phyloP scores from a whole-genome alignment of 2,888 invertebrate genomes.

The Pseudococcus viburni region DNA sequence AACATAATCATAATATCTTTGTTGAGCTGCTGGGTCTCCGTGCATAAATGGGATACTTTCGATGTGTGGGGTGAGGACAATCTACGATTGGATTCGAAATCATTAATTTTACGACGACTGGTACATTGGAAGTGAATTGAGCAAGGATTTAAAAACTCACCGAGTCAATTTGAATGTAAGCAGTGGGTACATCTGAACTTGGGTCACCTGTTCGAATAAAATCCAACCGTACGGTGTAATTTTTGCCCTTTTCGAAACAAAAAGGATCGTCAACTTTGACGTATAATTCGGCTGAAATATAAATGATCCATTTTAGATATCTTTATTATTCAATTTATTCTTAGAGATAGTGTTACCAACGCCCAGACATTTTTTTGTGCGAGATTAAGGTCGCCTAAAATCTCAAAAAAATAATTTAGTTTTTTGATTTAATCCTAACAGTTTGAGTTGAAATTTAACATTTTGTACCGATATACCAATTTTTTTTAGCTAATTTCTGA shows the following conservation, averaged over 20 bases:
- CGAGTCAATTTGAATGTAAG: slow-evolving; percentile 94
- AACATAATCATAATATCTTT: slow-evolving; percentile 82
- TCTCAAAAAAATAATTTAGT: too few species aligned
- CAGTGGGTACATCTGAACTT: slow-evolving; percentile 81
- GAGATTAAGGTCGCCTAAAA: too few species aligned
- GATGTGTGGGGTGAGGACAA: slow-evolving; percentile 86
- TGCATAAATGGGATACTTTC: slow-evolving; percentile 85
- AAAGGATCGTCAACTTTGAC: slow-evolving; percentile 82
- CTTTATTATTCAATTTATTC: too few species aligned
- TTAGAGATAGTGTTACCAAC: too few species aligned
- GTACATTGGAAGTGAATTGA: not conserved
- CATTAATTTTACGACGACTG: not conserved
- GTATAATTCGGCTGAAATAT: slow-evolving; percentile 76
- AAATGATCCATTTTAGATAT: not conserved
- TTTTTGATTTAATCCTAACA: too few species aligned
- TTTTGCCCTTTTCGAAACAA: slow-evolving; percentile 90
- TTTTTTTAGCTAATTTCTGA: too few species aligned
- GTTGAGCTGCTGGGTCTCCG: slow-evolving; percentile 76
- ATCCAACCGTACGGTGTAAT: slow-evolving; percentile 87
- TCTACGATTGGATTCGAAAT: slow-evolving; percentile 72
- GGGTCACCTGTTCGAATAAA: slow-evolving; percentile 79
- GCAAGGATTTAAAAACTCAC: slow-evolving; percentile 72
- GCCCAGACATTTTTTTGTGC: too few species aligned
- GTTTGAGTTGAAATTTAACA: too few species aligned
- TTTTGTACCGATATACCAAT: too few species aligned